Conservation (phyloP, 2,888 invertebrate species). For the Globia sparganii region DNA sequence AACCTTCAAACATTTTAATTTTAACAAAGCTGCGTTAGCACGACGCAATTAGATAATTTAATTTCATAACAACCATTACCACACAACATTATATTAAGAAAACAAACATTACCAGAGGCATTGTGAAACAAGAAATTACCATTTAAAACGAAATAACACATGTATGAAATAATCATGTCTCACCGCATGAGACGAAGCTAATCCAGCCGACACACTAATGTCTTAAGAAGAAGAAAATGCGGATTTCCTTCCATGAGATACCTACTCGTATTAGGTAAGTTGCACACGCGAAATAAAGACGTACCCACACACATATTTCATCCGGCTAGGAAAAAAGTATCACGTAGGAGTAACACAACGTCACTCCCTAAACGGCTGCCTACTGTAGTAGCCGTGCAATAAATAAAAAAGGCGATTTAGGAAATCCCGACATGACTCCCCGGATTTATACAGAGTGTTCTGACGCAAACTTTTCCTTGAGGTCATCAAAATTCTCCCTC, state of each 20-base stretch:
- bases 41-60: slow-evolving; percentile 46
- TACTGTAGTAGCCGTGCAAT: slow-evolving; percentile 83
- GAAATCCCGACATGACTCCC: slow-evolving; percentile 88
- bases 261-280: slow-evolving; percentile 60
- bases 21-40: slow-evolving; percentile 36
- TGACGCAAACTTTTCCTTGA: slow-evolving; percentile 87
- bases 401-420: slow-evolving; percentile 89
- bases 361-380: slow-evolving; percentile 84
- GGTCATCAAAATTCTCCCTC: slow-evolving; percentile 89
- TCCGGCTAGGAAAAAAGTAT: slow-evolving; percentile 75
- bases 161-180: slow-evolving; percentile 57
- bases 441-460: slow-evolving; percentile 89
- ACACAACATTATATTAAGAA: too few species aligned
- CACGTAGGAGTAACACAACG: slow-evolving; percentile 81
- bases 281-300: slow-evolving; percentile 70
- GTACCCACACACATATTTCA: slow-evolving; percentile 70
- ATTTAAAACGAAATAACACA: slow-evolving; percentile 61
- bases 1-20: slow-evolving; percentile 34
- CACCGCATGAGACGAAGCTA: slow-evolving; percentile 41
- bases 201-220: slow-evolving; percentile 52
- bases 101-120: slow-evolving; percentile 48
- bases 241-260: slow-evolving; percentile 50
- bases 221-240: slow-evolving; percentile 50
- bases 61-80: slow-evolving; percentile 52
- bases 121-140: slow-evolving; percentile 53